Conservation (phyloP, 2,113 vertebrate genomes). For the Poecilia latipinna region DNA sequence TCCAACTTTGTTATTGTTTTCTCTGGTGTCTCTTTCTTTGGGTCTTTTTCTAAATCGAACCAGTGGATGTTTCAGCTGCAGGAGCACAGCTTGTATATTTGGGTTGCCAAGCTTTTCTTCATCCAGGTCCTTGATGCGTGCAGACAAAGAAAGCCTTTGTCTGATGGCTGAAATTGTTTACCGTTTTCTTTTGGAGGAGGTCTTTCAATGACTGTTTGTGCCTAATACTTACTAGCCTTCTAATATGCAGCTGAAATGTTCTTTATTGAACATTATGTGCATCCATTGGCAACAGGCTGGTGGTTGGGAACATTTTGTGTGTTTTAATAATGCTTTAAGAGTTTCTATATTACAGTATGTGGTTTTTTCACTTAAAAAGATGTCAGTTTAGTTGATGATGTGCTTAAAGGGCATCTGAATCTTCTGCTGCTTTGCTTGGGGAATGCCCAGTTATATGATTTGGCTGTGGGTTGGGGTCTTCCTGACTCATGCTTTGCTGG, state of each 20-base stretch:
- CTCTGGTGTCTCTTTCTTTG: conserved; percentile 41
- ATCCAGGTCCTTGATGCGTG: conserved; percentile 58
- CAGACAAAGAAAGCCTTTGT: conserved; percentile 68
- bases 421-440: conserved; percentile 22
- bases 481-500: conserved; percentile 48
- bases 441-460: conserved; percentile 52
- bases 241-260: conserved; percentile 20
- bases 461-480: conserved; percentile 28
- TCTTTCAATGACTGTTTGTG: conserved; percentile 51
- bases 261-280: conserved; percentile 24
- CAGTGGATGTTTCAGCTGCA: conserved; percentile 41
- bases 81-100: conserved; percentile 51
- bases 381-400: conserved; percentile 32
- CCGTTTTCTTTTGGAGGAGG: conserved; percentile 59
- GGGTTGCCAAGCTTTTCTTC: conserved; percentile 62
- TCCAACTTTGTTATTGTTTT: conserved; percentile 60
- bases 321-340: conserved; percentile 8
- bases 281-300: neutral
- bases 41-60: conserved; percentile 54
- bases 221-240: conserved; percentile 38
- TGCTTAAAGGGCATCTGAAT: conserved; percentile 52
- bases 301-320: conserved; percentile 29
- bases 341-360: conserved; percentile 58
- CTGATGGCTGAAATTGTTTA: conserved; percentile 52
- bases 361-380: conserved; percentile 37